Base-by-base conservation (phyloP, 2,888 invertebrate genomes). In the Aphodius sticticus region DNA sequence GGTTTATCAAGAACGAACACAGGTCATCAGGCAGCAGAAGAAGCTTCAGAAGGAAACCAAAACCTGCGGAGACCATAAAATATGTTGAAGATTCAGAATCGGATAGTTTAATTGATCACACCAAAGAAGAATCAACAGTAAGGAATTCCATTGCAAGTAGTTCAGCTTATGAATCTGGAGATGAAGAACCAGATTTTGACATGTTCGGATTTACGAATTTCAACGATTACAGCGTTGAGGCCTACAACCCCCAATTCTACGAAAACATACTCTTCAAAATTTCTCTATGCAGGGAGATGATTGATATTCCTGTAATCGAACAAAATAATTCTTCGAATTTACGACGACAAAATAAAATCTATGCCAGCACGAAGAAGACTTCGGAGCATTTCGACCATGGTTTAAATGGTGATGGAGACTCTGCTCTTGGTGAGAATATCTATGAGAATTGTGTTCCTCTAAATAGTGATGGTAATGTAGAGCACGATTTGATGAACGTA, bases 191-290 rank as follows among this genome's bases (percentile, higher is more conserved):
- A 12, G 70, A 76, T 70, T 75, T 76, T 76, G 70, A 69, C 16
- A 37, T 12, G 9, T 76, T 78, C n/a, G 36, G 75, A 6, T 75
- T 75, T 14, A 6, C 12, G 16, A 16, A 6, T 16, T 78, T 76
- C 37, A 70, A 78, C 26, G 16, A 53, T 0, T 74, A 78, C 16
- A 36, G 16, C 7, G 38, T 35, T 0, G 38, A 78, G 75, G 76
- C 76, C 36, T 70, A 76, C 26, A 76, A 70, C 16, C 75, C 75
- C 0, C 7, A 53, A 1, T 78, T 75, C 38, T 16, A 78, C 16
- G 78, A 78, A 36, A 78, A 76, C 37, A 75, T 76, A 1, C 69
- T 75, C 14, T 76, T 78, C 14, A 70, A 78, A 76, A 78, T 78
- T 70, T 70, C 76, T 7, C 16, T 53, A 53, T 53, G 53, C 53